Evolutionary conservation across 2,113 vertebrate genomes (phyloP), one percentile per base, ranked within the genome.

Genomic region (Chamaea fasciata): DNA sequence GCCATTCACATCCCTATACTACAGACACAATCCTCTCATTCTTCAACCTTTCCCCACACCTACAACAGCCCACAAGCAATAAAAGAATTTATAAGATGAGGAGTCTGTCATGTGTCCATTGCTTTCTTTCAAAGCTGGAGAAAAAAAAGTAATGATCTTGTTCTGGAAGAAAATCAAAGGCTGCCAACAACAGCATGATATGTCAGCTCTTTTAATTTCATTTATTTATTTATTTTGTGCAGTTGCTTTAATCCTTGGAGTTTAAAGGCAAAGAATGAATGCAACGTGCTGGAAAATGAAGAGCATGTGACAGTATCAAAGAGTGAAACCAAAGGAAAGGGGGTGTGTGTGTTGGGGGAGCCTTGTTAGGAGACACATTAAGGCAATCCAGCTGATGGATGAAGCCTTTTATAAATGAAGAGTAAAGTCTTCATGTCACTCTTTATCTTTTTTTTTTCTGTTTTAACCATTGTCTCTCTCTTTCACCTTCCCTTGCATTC

Each of bases 171-270:
- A 97, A 97, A 98, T 97, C 97, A 98, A 98, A 98, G 97, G 76
- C 96, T 96, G 93, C 89, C 88, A 76, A 95, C 92, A 94, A 94
- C 96, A 95, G 92, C 89, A 95, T 88, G 95, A 97, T 97, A 97
- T 96, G 83, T 97, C 97, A 98, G 93, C 91, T 96, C 96, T 97
- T 98, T 98, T 97, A 97, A 98, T 97, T 97, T 97, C 90, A 92
- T 91, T 96, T 96, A 97, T 97, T 97, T 97, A 96, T 98, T 96
- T 97, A 94, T 97, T 98, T 97, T 20, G 92, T 83, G 86, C 80
- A 90, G 90, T 93, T 96, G 97, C 98, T 98, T 98, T 98, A 97
- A 98, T 98, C 98, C 97, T 97, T 94, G 55, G 90, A 98, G 96
- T 97, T 98, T 98, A 97, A 98, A 98, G 97, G 95, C 97, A 97